These are phyloP conservation scores for Paramormyrops hopkinsi DNA, from an alignment of 2,797 vertebrate species.

Conservation along the genomic window DNA sequence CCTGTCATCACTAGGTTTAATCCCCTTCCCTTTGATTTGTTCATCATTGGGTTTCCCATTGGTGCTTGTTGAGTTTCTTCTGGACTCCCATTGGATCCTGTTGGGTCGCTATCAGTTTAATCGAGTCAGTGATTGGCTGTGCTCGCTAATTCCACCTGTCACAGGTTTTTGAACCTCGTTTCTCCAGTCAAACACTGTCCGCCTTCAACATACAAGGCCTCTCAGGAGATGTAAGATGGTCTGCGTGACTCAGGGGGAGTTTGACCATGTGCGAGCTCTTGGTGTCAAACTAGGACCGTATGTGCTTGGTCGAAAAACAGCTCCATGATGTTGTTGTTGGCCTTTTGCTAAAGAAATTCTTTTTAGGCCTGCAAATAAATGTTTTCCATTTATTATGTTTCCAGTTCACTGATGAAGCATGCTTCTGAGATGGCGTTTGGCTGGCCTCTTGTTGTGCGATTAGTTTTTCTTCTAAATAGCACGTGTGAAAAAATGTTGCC, in stretches of 20 bases:
- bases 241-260: not conserved
- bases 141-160: not conserved
- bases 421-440: conserved; percentile 31
- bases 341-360: conserved; percentile 19
- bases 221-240: not conserved
- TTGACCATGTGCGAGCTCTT: not conserved
- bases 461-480: conserved; percentile 5
- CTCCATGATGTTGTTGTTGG: not conserved
- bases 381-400: conserved; percentile 37
- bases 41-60: not conserved
- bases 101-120: not conserved
- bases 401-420: conserved; percentile 39
- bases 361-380: conserved; percentile 40
- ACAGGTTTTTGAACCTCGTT: not conserved
- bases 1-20: not conserved
- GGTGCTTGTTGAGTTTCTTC: not conserved
- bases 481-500: conserved; percentile 32
- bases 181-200: not conserved
- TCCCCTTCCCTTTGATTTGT: not conserved
- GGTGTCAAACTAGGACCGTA: conserved; percentile 1
- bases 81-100: not conserved
- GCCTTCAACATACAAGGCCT: not conserved
- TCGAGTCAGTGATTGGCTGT: not conserved
- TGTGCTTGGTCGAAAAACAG: not conserved
- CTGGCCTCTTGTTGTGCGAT: conserved; percentile 1